Base-by-base conservation (phyloP, 2,113 vertebrate genomes). In the Bos indicus region DNA sequence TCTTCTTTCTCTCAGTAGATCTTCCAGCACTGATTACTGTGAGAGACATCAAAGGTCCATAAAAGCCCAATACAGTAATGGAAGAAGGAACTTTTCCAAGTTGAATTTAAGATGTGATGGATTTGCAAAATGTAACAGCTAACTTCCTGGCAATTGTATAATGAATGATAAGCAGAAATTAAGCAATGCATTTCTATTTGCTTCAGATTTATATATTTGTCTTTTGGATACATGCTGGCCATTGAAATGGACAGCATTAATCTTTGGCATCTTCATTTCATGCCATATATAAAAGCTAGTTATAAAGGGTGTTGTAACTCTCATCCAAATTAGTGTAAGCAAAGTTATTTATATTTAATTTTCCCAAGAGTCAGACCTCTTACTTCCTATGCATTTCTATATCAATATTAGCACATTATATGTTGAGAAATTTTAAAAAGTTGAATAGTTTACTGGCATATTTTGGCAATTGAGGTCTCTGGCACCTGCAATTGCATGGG, bases 141-240 rank as follows among this genome's bases (percentile, higher is more conserved):
- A 96, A 86, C 56, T 96, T 98, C 82, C 96, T 96, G 94, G 92
- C 81, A 97, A 82, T 90, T 92, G 51, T 90, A 40, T 85, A 95
- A 96, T 86, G 80, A 96, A 97, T 90, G 60, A 96, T 92, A 92
- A 88, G 59, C 62, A 97, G 88, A 97, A 98, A 96, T 96, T 97
- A 97, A 96, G 64, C 62, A 90, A 91, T 48, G 23, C 6, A 87
- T 2, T 96, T 74, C 80, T 96, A 59, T 97, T 96, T 96, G 64
- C 57, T 90, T 94, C 85, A 96, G 95, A 98, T 98, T 92, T 96
- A 95, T 96, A 94, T 95, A 82, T 96, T 92, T 97, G 90, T 30
- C 51, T 97, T 97, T 96, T 59, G 36, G 30, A 81, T 92, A 93
- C 26, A 95, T 91, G 62, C 62, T 94, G 94, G 57, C 54, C 71